Percentiles rank a stretch among this genome's conserved stretches.
These are phyloP conservation scores for Ictidomys tridecemlineatus DNA, from an alignment of 2,113 vertebrate genomes.

Conservation along the genomic window DNA sequence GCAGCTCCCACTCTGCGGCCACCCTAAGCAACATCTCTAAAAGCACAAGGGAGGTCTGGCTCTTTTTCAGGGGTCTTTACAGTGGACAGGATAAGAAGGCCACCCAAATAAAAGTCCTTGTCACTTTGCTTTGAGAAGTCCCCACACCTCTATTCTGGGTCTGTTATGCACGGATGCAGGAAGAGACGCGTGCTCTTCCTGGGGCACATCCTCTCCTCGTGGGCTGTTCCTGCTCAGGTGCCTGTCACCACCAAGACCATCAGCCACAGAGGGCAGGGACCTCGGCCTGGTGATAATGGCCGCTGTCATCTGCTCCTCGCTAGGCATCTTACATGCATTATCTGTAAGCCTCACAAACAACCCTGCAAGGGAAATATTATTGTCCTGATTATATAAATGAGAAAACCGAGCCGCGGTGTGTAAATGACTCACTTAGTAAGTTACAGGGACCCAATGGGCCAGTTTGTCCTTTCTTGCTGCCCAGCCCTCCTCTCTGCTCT, in stretches of 20 bases:
- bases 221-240: rapidly evolving
- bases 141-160: not conserved
- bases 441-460: not conserved
- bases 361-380: not conserved
- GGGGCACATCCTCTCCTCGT: too few relatives aligned
- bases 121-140: not conserved
- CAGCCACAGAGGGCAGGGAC: not conserved
- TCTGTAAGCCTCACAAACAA: not conserved
- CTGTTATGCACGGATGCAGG: rapidly evolving
- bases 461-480: not conserved
- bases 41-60: rapidly evolving
- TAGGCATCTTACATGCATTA: not conserved
- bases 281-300: rapidly evolving
- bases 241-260: not conserved
- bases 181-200: rapidly evolving
- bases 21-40: not conserved
- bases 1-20: rapidly evolving
- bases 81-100: not conserved
- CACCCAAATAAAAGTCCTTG: not conserved
- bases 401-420: not conserved
- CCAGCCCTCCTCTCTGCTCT: rapidly evolving
- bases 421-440: not conserved
- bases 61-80: not conserved
- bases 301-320: rapidly evolving
- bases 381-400: not conserved